Percentiles rank a stretch among this genome's conserved stretches.
Conservation (phyloP, 2,113 vertebrate species). For the Gymnocephalus cernua region DNA sequence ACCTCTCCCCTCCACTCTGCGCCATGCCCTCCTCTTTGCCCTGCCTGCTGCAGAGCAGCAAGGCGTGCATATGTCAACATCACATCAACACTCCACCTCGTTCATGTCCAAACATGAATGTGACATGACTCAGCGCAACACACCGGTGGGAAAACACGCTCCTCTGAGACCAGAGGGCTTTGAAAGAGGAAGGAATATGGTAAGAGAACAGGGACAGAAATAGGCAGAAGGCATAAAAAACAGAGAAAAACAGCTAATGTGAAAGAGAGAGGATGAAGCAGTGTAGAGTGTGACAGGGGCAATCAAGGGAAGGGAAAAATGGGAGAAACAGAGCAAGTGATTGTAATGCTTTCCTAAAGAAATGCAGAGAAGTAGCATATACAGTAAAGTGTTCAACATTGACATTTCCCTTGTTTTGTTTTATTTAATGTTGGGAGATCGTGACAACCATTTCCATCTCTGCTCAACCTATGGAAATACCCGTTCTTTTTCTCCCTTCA, state of each 20-base stretch:
- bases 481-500: constrained; percentile 40
- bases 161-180: constrained; percentile 52
- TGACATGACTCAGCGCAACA: constrained; percentile 70
- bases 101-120: constrained; percentile 71
- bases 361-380: neutral
- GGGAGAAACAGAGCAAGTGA: neutral
- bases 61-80: constrained; percentile 65
- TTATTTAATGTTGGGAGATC: constrained; percentile 6
- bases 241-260: constrained; percentile 25
- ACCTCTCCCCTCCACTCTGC: constrained; percentile 49
- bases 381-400: neutral
- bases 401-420: neutral
- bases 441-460: constrained; percentile 43
- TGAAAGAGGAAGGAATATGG: constrained; percentile 38
- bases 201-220: constrained; percentile 24
- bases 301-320: neutral
- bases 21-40: constrained; percentile 22
- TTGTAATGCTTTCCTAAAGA: constrained; percentile 13
- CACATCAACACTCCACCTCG: constrained; percentile 47
- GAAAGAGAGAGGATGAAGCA: constrained; percentile 34
- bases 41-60: constrained; percentile 34
- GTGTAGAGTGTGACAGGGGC: neutral
- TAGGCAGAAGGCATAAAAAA: neutral
- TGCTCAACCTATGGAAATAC: constrained; percentile 59
- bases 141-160: constrained; percentile 59